phyloP scores from a whole-genome alignment of 1,140 invertebrate species.

The Drosophila chauvacae region DNA sequence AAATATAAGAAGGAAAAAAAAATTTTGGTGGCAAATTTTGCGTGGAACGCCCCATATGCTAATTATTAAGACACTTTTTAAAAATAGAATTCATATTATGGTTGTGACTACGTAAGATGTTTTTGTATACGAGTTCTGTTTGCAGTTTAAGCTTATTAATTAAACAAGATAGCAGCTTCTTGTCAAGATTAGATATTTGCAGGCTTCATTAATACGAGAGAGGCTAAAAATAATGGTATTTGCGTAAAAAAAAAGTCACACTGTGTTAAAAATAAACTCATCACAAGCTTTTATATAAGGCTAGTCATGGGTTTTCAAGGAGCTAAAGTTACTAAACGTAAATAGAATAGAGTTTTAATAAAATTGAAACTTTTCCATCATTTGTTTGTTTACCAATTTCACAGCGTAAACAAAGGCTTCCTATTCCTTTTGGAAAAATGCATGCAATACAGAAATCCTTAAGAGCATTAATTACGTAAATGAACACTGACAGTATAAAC shows the following conservation, averaged over 20 bases:
- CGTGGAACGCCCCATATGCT: too few species aligned
- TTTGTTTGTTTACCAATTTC: conserved; percentile 22
- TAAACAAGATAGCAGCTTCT: conserved; percentile 8
- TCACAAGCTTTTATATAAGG: too few species aligned
- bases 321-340: not conserved
- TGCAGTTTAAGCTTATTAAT: not conserved
- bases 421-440: not conserved
- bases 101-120: not conserved
- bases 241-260: not conserved
- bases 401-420: conserved; percentile 6
- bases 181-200: conserved; percentile 7
- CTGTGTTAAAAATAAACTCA: conserved; percentile 3
- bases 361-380: not conserved
- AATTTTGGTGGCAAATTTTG: too few species aligned
- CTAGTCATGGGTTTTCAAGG: not conserved
- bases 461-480: conserved; percentile 34
- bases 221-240: conserved; percentile 8
- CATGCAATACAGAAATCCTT: not conserved
- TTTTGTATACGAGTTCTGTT: not conserved
- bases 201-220: not conserved
- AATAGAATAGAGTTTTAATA: not conserved
- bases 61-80: not conserved
- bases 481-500: conserved; percentile 15
- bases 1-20: too few species aligned
- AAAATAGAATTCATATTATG: conserved; percentile 6